Evolutionary conservation across 2,797 vertebrate species (phyloP).

Genomic region (Enteromius paludinosus): DNA sequence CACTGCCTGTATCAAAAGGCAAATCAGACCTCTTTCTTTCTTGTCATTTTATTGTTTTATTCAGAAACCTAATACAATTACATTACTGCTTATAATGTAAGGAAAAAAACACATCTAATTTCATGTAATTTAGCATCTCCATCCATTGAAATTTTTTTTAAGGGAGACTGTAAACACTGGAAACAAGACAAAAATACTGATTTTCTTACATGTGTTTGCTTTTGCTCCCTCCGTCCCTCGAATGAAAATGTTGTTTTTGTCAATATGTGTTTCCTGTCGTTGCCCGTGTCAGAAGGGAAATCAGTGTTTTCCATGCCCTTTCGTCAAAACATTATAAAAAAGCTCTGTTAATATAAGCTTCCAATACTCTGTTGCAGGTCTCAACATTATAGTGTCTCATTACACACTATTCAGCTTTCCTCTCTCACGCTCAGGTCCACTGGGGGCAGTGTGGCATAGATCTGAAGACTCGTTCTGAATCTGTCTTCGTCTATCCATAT

Average conservation of each 20-base stretch:
- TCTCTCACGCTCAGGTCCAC: constrained; percentile 37
- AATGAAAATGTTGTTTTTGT: neutral
- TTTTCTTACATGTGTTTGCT: neutral
- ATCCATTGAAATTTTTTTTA: neutral
- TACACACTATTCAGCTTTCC: neutral
- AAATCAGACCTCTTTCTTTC: neutral
- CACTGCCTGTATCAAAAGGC: neutral
- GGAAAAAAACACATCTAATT: neutral
- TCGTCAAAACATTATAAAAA: constrained; percentile 18
- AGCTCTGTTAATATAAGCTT: neutral
- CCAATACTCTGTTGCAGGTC: constrained; percentile 3
- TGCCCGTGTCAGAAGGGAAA: neutral
- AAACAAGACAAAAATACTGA: neutral
- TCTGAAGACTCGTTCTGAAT: constrained; percentile 28
- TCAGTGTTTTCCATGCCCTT: neutral
- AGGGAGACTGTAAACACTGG: neutral
- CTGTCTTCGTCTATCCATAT: constrained; percentile 19
- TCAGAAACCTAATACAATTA: neutral
- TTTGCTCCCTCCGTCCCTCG: neutral
- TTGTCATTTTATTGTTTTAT: neutral
- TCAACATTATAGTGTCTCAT: constrained; percentile 29
- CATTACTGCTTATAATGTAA: neutral
- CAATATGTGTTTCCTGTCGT: neutral
- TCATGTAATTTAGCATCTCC: neutral
- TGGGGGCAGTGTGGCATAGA: constrained; percentile 54